These are phyloP conservation scores for Tetrao urogallus DNA, from an alignment of 2,113 vertebrate genomes.

Conservation along the genomic window DNA sequence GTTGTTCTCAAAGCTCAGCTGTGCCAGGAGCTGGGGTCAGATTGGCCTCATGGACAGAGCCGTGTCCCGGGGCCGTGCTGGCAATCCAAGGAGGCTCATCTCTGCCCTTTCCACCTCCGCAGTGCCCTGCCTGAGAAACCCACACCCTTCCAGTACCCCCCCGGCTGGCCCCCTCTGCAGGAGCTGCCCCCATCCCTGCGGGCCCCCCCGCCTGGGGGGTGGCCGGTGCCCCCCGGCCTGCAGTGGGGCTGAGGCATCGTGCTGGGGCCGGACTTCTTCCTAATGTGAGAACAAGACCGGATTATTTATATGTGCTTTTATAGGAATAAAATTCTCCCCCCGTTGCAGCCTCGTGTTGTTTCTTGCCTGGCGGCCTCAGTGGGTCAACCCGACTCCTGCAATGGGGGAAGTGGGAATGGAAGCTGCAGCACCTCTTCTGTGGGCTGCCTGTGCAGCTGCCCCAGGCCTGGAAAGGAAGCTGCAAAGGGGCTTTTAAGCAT, in stretches of 20 bases:
- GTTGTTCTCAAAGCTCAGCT: background rate
- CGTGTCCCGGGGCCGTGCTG: background rate
- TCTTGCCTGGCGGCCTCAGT: fast-evolving
- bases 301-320: background rate
- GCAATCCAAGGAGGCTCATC: background rate
- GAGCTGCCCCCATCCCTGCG: constrained; percentile 81
- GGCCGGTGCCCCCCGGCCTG: constrained; percentile 39
- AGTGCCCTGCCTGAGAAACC: constrained; percentile 65
- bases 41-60: background rate
- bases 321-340: constrained; percentile 26
- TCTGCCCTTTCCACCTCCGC: background rate
- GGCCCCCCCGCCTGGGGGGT: constrained; percentile 74
- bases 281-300: fast-evolving
- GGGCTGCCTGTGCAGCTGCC: background rate
- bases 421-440: fast-evolving
- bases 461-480: background rate
- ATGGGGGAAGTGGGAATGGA: fast-evolving
- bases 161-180: constrained; percentile 79
- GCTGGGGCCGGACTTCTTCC: background rate
- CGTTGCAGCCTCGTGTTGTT: fast-evolving
- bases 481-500: background rate
- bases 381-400: fast-evolving
- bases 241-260: constrained; percentile 80
- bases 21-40: background rate
- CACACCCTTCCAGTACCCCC: constrained; percentile 76